These are phyloP conservation scores for Polypterus senegalus DNA, from an alignment of 2,113 vertebrate species.

Conservation along the genomic window DNA sequence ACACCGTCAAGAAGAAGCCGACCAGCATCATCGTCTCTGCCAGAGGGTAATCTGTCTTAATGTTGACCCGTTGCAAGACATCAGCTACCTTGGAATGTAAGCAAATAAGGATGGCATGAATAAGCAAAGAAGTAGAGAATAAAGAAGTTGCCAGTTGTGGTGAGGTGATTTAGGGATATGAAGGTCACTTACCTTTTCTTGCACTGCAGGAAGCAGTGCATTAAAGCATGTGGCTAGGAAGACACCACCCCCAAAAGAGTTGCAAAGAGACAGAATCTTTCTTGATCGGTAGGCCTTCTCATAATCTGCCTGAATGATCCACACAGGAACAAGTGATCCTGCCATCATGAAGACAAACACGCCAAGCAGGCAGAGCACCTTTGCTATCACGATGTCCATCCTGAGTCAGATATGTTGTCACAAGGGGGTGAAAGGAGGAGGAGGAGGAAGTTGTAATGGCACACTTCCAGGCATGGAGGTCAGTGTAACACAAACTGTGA, in stretches of 20 bases:
- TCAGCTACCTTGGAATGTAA: slow-evolving; percentile 44
- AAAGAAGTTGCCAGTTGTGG: no score
- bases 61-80: slow-evolving; percentile 49
- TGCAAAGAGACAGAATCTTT: slow-evolving; percentile 59
- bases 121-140: slow-evolving; percentile 3
- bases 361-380: slow-evolving; percentile 67
- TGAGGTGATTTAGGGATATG: not conserved
- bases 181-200: slow-evolving; percentile 61
- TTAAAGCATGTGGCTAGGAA: slow-evolving; percentile 92
- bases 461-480: not conserved
- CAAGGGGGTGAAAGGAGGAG: not conserved
- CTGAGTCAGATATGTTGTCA: slow-evolving; percentile 1
- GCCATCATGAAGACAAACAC: slow-evolving; percentile 69
- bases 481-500: not conserved
- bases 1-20: slow-evolving; percentile 77
- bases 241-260: slow-evolving; percentile 74
- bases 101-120: not conserved
- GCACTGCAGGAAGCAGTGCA: slow-evolving; percentile 65
- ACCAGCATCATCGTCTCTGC: slow-evolving; percentile 81
- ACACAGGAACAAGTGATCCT: slow-evolving; percentile 68
- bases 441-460: not conserved
- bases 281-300: slow-evolving; percentile 61
- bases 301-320: slow-evolving; percentile 50
- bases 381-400: slow-evolving; percentile 62
- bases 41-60: slow-evolving; percentile 66